phyloP scores from a whole-genome alignment of 1,140 invertebrate genomes.

The Drosophila yakuba region DNA sequence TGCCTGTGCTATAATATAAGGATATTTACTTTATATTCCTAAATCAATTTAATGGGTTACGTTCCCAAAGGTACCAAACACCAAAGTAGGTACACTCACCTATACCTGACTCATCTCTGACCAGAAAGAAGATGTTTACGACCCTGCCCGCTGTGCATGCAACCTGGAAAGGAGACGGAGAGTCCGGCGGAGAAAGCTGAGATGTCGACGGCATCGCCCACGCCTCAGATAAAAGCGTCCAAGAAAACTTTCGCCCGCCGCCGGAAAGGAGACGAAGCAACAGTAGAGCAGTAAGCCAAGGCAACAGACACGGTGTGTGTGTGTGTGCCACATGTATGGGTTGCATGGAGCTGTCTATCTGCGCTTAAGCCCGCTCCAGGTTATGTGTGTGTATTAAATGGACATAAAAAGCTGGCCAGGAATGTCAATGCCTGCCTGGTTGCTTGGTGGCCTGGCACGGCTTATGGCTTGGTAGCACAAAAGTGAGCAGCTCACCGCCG shows the following conservation, averaged over 20 bases:
- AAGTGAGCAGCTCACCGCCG: constrained; percentile 45
- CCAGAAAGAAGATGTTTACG: constrained; percentile 38
- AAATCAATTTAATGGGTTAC: too few relatives aligned
- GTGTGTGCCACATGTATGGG: constrained; percentile 25
- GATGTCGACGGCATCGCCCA: constrained; percentile 45
- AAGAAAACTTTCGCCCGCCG: constrained; percentile 46
- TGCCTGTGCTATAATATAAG: background rate
- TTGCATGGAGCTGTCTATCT: constrained; percentile 54
- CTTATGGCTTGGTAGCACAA: background rate
- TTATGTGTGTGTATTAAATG: constrained; percentile 67
- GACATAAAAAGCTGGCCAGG: constrained; percentile 54
- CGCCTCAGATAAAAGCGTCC: constrained; percentile 32
- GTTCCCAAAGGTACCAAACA: background rate
- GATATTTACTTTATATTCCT: background rate
- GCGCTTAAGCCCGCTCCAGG: constrained; percentile 29
- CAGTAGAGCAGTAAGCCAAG: constrained; percentile 65
- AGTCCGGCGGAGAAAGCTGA: constrained; percentile 16
- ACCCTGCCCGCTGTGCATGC: constrained; percentile 50
- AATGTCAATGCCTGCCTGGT: constrained; percentile 10
- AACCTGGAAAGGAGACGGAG: constrained; percentile 52
- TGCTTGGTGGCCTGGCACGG: constrained; percentile 42
- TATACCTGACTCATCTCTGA: constrained; percentile 9
- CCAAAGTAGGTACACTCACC: background rate
- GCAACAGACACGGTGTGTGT: constrained; percentile 18
- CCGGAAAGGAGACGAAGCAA: constrained; percentile 52